Percentiles rank a stretch among this genome's conserved stretches.
These are phyloP conservation scores for Cephus runcator DNA, from an alignment of 2,888 invertebrate genomes.

Conservation along the genomic window DNA sequence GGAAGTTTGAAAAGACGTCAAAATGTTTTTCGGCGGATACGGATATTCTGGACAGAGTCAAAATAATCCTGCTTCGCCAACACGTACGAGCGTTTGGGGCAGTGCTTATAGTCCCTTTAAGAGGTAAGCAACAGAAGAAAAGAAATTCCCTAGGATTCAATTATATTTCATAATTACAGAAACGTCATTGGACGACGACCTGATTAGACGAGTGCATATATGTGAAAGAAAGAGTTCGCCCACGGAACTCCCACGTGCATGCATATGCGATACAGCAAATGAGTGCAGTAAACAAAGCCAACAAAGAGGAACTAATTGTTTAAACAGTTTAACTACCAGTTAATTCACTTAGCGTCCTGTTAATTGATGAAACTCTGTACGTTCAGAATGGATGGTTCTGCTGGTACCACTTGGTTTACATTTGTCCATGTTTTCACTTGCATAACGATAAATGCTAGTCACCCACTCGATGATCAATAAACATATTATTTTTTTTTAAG, in stretches of 20 bases:
- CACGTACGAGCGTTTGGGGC: slow-evolving; percentile 52
- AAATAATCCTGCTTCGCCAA: slow-evolving; percentile 50
- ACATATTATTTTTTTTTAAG: not conserved
- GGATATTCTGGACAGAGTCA: slow-evolving; percentile 49
- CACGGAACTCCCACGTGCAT: slow-evolving; percentile 28
- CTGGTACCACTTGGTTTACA: not conserved
- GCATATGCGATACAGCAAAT: not conserved
- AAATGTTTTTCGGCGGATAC: slow-evolving; percentile 57
- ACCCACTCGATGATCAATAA: not conserved
- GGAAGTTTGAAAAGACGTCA: slow-evolving; percentile 12
- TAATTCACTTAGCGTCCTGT: slow-evolving; percentile 46
- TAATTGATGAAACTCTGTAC: slow-evolving; percentile 47
- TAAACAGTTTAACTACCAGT: slow-evolving; percentile 32
- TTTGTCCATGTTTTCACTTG: not conserved
- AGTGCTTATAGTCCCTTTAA: slow-evolving; percentile 56
- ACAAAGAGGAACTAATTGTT: not conserved
- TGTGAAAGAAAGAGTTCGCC: slow-evolving; percentile 25
- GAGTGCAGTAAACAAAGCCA: not conserved
- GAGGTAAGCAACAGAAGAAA: slow-evolving; percentile 46
- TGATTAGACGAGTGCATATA: not conserved
- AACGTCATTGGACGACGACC: not conserved
- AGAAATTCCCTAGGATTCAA: not conserved
- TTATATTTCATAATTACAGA: not conserved
- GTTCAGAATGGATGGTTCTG: not conserved
- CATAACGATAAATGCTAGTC: not conserved